A percentile compares a stretch with the other conserved stretches of the same genome.
phyloP scores from a whole-genome alignment of 2,797 vertebrate species.

The Columba guinea region DNA sequence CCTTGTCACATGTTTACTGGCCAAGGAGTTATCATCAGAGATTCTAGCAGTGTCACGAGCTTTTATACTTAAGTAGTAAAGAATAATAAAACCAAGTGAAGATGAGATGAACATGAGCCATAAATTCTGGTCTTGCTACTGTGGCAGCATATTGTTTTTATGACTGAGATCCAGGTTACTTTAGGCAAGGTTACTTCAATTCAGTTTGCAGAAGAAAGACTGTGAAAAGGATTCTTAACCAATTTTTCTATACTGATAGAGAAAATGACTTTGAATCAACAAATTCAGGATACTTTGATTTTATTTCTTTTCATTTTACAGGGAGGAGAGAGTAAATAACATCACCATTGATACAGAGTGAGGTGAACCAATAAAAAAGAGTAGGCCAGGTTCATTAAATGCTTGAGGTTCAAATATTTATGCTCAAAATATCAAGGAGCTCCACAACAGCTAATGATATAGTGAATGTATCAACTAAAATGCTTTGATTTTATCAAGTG shows the following conservation, averaged over 20 bases:
- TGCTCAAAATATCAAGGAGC: constrained; percentile 4
- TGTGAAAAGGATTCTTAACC: neutral
- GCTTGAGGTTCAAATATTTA: neutral
- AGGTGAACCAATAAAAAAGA: neutral
- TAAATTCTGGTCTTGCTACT: constrained; percentile 4
- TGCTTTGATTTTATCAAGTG: neutral
- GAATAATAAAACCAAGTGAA: neutral
- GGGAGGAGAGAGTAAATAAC: neutral
- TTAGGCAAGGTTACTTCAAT: neutral
- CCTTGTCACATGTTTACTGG: neutral
- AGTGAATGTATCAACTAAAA: neutral
- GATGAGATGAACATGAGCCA: neutral
- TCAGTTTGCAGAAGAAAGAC: neutral
- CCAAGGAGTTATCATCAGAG: neutral
- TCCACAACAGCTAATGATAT: neutral
- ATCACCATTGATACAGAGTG: neutral
- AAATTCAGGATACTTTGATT: neutral
- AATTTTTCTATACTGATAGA: neutral
- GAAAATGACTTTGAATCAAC: neutral
- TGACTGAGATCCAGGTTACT: neutral
- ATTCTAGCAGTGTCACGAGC: neutral
- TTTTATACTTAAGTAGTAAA: neutral
- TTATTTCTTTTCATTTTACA: constrained; percentile 21
- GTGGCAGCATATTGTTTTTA: neutral
- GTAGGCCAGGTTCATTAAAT: neutral